Evolutionary conservation across 2,888 invertebrate genomes (phyloP).

Genomic region (Rhopalosiphum nymphaeae): DNA sequence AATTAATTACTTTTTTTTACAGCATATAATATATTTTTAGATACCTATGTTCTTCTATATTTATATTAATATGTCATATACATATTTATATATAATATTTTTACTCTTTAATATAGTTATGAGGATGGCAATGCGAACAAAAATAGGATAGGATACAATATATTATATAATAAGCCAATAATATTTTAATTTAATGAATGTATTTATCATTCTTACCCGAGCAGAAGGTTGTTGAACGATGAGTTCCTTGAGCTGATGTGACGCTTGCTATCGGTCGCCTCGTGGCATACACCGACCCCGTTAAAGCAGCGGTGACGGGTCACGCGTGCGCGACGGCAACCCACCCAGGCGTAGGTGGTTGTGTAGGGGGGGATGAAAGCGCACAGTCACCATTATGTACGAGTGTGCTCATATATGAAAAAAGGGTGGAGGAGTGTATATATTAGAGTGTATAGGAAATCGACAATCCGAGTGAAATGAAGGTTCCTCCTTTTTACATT

Average conservation of each 20-base stretch:
- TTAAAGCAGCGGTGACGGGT: constrained; percentile 31
- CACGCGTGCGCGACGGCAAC: constrained; percentile 54
- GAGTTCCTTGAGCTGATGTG: constrained; percentile 57
- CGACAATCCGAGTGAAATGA: constrained; percentile 60
- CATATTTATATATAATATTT: neutral
- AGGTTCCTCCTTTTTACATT: constrained; percentile 54
- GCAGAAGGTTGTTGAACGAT: constrained; percentile 53
- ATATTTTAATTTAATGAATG: neutral
- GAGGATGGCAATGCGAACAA: neutral
- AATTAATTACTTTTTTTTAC: neutral
- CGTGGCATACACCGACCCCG: constrained; percentile 57
- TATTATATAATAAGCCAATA: neutral
- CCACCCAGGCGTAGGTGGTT: constrained; percentile 46
- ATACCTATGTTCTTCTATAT: neutral
- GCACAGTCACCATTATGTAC: constrained; percentile 61
- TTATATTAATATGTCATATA: neutral
- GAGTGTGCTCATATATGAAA: constrained; percentile 44
- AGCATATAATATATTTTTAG: neutral
- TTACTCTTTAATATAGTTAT: neutral
- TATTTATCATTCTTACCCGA: constrained; percentile 47
- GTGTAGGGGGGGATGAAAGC: constrained; percentile 42
- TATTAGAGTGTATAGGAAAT: constrained; percentile 58
- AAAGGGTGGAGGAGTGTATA: constrained; percentile 40
- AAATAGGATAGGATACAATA: neutral
- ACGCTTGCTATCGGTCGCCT: constrained; percentile 46